phyloP scores from a whole-genome alignment of 1,140 invertebrate species.

The Formica selysi region DNA sequence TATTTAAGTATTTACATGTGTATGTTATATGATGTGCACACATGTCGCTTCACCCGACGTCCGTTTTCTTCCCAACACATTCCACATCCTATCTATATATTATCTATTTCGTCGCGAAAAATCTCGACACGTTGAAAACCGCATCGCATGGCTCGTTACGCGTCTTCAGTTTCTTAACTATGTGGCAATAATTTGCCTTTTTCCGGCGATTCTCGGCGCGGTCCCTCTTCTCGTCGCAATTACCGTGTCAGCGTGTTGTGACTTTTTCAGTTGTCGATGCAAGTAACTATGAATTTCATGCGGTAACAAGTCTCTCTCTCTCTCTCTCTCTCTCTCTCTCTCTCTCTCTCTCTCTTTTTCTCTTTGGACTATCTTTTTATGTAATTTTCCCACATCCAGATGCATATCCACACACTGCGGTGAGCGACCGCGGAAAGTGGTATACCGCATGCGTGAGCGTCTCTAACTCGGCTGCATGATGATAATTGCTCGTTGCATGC shows the following conservation, averaged over 20 bases:
- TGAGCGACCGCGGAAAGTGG: slow-evolving; percentile 68
- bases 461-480: slow-evolving; percentile 52
- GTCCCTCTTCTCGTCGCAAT: slow-evolving; percentile 59
- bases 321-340: not conserved
- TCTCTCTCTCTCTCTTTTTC: not conserved
- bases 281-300: slow-evolving; percentile 62
- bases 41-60: not conserved
- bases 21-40: not conserved
- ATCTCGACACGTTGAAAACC: slow-evolving; percentile 35
- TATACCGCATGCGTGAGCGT: slow-evolving; percentile 59
- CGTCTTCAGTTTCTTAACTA: slow-evolving; percentile 51
- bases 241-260: slow-evolving; percentile 57
- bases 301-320: slow-evolving; percentile 27
- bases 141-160: slow-evolving; percentile 48
- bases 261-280: slow-evolving; percentile 60
- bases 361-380: not conserved
- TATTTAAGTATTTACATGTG: slow-evolving; percentile 34
- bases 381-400: slow-evolving; percentile 44
- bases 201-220: slow-evolving; percentile 12
- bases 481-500: slow-evolving; percentile 79
- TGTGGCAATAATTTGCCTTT: slow-evolving; percentile 49
- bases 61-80: slow-evolving; percentile 21
- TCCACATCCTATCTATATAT: slow-evolving; percentile 3
- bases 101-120: slow-evolving; percentile 43
- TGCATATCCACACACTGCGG: slow-evolving; percentile 8